Evolutionary conservation across 2,113 vertebrate genomes (phyloP).

Genomic region (Poeciliopsis retropinna): DNA sequence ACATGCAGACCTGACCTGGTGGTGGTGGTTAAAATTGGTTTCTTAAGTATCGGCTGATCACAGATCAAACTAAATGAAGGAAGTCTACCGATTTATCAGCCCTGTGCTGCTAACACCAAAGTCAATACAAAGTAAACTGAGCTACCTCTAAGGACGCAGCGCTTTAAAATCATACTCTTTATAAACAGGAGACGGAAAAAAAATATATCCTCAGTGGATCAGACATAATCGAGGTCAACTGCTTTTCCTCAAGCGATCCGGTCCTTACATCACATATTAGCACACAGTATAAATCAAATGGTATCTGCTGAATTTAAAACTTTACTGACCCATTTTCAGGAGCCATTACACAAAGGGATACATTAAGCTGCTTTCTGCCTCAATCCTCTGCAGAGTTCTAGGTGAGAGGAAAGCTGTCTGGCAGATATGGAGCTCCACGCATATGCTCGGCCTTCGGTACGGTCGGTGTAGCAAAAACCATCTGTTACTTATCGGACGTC

Average conservation of each 20-base stretch:
- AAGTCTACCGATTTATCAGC: no score
- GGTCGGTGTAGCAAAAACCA: slow-evolving; percentile 41
- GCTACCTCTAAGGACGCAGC: no score
- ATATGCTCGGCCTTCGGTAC: slow-evolving; percentile 46
- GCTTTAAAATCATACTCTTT: no score
- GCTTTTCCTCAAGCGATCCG: slow-evolving; percentile 8
- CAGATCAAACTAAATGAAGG: no score
- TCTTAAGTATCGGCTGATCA: no score
- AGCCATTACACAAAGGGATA: slow-evolving; percentile 35
- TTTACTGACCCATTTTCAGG: slow-evolving; percentile 50
- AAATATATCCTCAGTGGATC: neutral
- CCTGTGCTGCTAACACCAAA: no score
- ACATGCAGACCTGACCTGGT: no score
- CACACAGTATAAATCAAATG: slow-evolving; percentile 11
- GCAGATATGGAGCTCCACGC: slow-evolving; percentile 40
- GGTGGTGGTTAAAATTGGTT: no score
- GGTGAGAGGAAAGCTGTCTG: slow-evolving; percentile 16
- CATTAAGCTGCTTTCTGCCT: slow-evolving; percentile 39
- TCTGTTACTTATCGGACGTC: slow-evolving; percentile 48
- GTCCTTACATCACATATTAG: neutral
- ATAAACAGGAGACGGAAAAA: no score
- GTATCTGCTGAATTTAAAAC: neutral
- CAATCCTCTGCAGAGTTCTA: slow-evolving; percentile 40
- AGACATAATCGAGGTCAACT: slow-evolving; percentile 2
- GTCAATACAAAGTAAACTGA: no score